These are phyloP conservation scores for Ictidomys tridecemlineatus DNA, from an alignment of 2,113 vertebrate genomes.

Conservation along the genomic window DNA sequence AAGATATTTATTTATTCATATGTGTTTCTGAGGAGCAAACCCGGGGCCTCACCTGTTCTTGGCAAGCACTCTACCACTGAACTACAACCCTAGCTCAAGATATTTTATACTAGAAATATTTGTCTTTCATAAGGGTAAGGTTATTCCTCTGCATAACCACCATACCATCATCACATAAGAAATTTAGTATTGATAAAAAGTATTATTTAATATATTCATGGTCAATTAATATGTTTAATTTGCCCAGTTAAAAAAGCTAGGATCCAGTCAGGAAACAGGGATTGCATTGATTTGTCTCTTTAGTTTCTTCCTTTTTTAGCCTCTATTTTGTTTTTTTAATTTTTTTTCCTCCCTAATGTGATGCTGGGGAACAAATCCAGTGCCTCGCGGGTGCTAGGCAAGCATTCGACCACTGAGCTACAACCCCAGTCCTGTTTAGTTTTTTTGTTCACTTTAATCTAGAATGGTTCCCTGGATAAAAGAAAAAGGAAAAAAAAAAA, in stretches of 20 bases:
- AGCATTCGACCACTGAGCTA: too few species aligned
- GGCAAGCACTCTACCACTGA: too few species aligned
- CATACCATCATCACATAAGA: conserved; percentile 1
- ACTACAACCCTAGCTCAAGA: too few species aligned
- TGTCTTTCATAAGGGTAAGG: background rate
- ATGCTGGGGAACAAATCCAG: too few species aligned
- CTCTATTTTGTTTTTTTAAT: too few species aligned
- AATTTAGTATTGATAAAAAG: conserved; percentile 23
- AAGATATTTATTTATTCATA: background rate
- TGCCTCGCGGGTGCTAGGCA: too few species aligned
- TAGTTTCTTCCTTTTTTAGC: background rate
- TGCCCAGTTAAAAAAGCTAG: background rate
- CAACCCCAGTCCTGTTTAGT: background rate
- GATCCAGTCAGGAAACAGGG: background rate
- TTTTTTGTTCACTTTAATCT: background rate
- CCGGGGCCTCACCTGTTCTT: too few species aligned
- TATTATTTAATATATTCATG: background rate
- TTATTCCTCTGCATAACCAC: background rate
- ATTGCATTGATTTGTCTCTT: conserved; percentile 45
- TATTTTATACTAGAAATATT: conserved; percentile 16
- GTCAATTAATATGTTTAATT: background rate
- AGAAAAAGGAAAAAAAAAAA: background rate
- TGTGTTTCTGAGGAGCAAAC: too few species aligned
- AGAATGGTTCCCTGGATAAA: background rate
- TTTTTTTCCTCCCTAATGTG: too few species aligned